These are phyloP conservation scores for Sylvia borin DNA, from an alignment of 2,797 vertebrate species.

Conservation along the genomic window DNA sequence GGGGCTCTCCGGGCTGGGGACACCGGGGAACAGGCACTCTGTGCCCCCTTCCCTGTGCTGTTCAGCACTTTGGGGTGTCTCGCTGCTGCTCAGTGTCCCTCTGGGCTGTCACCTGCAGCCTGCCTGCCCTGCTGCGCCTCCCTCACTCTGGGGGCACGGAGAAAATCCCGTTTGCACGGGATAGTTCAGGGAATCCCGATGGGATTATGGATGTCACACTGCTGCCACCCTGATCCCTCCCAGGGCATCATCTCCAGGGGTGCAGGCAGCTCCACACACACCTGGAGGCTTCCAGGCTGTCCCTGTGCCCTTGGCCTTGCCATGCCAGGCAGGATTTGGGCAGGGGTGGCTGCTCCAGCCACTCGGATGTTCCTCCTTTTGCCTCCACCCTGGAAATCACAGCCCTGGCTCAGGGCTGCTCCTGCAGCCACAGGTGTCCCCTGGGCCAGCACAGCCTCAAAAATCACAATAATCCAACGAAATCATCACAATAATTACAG, in stretches of 20 bases:
- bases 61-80: background rate
- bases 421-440: background rate
- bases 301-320: background rate
- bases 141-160: background rate
- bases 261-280: background rate
- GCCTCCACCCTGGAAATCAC: fast-evolving
- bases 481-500: too few species aligned
- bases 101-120: background rate
- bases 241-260: background rate
- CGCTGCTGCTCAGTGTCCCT: fast-evolving
- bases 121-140: background rate
- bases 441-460: background rate
- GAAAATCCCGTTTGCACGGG: background rate
- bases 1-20: background rate
- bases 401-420: background rate
- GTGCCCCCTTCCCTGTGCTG: background rate
- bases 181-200: background rate
- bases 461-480: too few species aligned
- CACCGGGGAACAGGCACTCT: background rate
- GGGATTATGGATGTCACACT: fast-evolving
- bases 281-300: fast-evolving
- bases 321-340: background rate
- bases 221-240: background rate
- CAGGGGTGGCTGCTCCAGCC: fast-evolving
- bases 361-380: fast-evolving